phyloP scores from a whole-genome alignment of 1,140 invertebrate species.

The Drosophila truncata region DNA sequence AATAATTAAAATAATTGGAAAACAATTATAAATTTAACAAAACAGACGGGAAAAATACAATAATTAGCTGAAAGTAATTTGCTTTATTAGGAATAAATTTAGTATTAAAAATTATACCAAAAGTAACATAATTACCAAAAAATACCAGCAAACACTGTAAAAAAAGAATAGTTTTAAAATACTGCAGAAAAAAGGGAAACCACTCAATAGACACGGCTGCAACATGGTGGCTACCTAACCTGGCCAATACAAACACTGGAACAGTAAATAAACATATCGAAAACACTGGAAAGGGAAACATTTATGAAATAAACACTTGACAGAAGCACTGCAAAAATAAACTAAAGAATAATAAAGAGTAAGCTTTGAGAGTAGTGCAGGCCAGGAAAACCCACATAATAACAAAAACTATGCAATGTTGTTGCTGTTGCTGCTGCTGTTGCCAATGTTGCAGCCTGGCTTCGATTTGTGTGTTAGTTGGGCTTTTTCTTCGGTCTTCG shows the following conservation, averaged over 20 bases:
- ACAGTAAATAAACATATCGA: not conserved
- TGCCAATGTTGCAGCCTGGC: slow-evolving; percentile 1
- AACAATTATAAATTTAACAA: no score
- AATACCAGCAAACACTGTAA: no score
- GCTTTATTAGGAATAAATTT: no score
- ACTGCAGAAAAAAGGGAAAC: no score
- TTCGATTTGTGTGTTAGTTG: slow-evolving; percentile 20
- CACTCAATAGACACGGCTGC: not conserved
- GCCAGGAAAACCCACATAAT: slow-evolving; percentile 18
- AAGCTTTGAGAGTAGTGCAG: slow-evolving; percentile 3
- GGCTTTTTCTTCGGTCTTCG: not conserved
- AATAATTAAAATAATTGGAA: no score
- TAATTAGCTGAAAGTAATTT: no score
- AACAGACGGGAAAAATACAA: no score
- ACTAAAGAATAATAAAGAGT: not conserved
- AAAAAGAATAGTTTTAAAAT: no score
- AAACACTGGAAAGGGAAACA: not conserved
- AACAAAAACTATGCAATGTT: not conserved
- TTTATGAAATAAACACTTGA: slow-evolving; percentile 14
- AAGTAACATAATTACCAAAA: no score
- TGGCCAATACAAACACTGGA: not conserved
- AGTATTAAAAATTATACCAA: no score
- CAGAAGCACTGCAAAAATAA: slow-evolving; percentile 8
- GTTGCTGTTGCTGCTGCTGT: not conserved
- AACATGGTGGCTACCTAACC: not conserved